Conservation (phyloP, 1,140 invertebrate genomes). For the Hypothenemus hampei region DNA sequence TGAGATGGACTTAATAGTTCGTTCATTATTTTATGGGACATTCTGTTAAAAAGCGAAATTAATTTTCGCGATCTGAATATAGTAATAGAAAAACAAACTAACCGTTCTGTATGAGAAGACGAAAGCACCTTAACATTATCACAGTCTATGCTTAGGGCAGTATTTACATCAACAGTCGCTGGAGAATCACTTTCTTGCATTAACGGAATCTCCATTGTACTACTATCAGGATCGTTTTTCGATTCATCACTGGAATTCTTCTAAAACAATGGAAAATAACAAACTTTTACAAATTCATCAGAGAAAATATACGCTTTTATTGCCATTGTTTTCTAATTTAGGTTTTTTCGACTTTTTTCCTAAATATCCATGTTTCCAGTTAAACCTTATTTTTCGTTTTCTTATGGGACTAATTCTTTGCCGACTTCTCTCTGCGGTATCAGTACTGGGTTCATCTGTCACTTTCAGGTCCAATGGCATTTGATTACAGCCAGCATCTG, state of each 20-base stretch:
- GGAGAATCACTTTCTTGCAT: constrained; percentile 11
- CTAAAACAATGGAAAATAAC: constrained; percentile 13
- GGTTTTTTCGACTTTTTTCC: constrained; percentile 31
- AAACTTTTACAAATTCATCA: constrained; percentile 5
- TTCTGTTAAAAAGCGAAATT: constrained; percentile 3
- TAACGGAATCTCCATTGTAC: constrained; percentile 16
- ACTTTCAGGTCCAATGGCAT: too few species aligned
- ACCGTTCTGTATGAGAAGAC: constrained; percentile 2
- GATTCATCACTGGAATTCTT: constrained; percentile 47
- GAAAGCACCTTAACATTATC: constrained; percentile 31
- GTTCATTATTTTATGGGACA: constrained; percentile 34
- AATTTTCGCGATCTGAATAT: neutral
- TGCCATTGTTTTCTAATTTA: constrained; percentile 13
- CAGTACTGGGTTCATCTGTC: too few species aligned
- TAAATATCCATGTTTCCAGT: constrained; percentile 40
- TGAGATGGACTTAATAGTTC: constrained; percentile 42
- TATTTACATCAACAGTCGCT: constrained; percentile 15
- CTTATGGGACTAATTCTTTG: constrained; percentile 40
- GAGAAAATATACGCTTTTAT: neutral
- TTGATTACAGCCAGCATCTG: neutral
- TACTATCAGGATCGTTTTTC: constrained; percentile 48
- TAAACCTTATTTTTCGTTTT: constrained; percentile 29
- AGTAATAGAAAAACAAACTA: neutral
- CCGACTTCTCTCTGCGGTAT: neutral
- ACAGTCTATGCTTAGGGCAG: constrained; percentile 40